These are phyloP conservation scores for Tor tambroides DNA, from an alignment of 2,113 vertebrate genomes.

Conservation along the genomic window DNA sequence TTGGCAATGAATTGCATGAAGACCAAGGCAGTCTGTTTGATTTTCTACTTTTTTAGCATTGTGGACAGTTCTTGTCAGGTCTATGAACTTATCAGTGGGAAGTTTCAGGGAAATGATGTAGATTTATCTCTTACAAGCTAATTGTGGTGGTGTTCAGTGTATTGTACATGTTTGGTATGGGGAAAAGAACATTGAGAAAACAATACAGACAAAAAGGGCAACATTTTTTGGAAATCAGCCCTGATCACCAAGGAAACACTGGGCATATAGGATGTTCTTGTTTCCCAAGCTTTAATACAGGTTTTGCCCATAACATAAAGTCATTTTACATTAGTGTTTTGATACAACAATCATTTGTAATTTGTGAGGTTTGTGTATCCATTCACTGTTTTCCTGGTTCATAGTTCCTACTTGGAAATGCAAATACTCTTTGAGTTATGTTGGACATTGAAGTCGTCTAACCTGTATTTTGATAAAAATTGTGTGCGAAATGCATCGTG, in stretches of 20 bases:
- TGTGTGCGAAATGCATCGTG: not conserved
- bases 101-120: not conserved
- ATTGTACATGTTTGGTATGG: conserved; percentile 6
- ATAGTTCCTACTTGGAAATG: conserved; percentile 20
- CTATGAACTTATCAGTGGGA: not conserved
- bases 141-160: not conserved
- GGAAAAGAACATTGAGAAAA: not conserved
- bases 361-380: conserved; percentile 8
- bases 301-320: conserved; percentile 55
- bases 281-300: conserved; percentile 50
- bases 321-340: conserved; percentile 59
- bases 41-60: not conserved
- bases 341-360: conserved; percentile 53
- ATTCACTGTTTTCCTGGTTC: conserved; percentile 30
- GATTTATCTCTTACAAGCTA: not conserved
- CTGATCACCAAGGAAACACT: conserved; percentile 9
- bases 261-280: conserved; percentile 5
- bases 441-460: conserved; percentile 34
- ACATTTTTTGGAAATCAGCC: conserved; percentile 26
- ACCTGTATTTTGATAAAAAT: conserved; percentile 49
- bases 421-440: conserved; percentile 21
- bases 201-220: conserved; percentile 5
- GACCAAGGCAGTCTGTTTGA: not conserved
- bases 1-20: not conserved
- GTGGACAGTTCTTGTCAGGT: not conserved